Base-by-base conservation (phyloP, 2,113 vertebrate species). In the Heliornis fulica region DNA sequence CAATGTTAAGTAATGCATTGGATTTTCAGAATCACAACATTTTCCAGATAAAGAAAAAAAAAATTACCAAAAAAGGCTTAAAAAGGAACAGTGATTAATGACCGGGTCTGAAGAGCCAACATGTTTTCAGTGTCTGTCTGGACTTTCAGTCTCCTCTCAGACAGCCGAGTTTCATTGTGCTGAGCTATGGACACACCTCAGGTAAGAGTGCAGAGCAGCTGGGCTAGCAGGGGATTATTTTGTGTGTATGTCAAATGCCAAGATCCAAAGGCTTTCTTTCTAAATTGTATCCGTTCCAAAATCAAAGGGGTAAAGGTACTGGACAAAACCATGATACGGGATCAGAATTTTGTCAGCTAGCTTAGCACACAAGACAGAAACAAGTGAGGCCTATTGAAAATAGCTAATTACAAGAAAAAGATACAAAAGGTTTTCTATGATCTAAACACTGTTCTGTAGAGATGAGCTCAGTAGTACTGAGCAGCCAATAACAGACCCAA, bases 111-210 rank as follows among this genome's bases (percentile, higher is more conserved):
- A 75, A 89, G 21, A 80, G 31, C 17, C 29, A 89, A 53, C 19
- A 41, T 84, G 63, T 71, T 83, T 72, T 56, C 59, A 72, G 19
- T 7, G 6, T 36, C 83, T 81, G 48, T 41, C 48, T 81, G 82
- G 53, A 72, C 74, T 84, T 93, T 15, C 38, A 57, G 71, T n/a
- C 68, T 77, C 45, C 66, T 87, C 31, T 61, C 38, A 53, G 29
- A 13, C 57, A 41, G n/a, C 26, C 0, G 1, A 59, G 65, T 31
- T 53, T 66, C 59, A 51, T 1, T 1, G 2, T 29, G 32, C 50
- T 68, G 40, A 83, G 54, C 83, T 68, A 51, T 1, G 46, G 50
- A 38, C 17, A 45, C 88, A 84, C 11, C 40, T 60, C 11, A 4
- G 26, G 51, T 41, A 57, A 41, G 59, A n/a, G 13, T 60, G 80